Percentiles rank a stretch among this genome's conserved stretches.
These are phyloP conservation scores for Phortica variegata DNA, from an alignment of 1,140 invertebrate species.

Conservation along the genomic window DNA sequence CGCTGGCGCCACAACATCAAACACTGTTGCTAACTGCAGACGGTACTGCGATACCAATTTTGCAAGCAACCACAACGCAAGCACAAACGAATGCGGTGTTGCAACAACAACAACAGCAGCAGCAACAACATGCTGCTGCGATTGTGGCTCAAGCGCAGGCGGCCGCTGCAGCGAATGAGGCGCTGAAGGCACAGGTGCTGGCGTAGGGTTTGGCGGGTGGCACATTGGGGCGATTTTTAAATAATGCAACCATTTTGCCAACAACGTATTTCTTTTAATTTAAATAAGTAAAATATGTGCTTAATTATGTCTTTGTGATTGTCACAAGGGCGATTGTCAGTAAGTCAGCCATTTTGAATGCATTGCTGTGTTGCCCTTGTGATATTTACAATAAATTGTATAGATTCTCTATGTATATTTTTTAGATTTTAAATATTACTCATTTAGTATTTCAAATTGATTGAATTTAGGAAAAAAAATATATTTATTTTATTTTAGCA, in stretches of 20 bases:
- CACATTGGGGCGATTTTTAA: slow-evolving; percentile 57
- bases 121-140: slow-evolving; percentile 37
- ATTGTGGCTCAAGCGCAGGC: slow-evolving; percentile 44
- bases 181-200: slow-evolving; percentile 16
- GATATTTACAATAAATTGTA: no score
- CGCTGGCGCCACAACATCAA: slow-evolving; percentile 7
- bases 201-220: slow-evolving; percentile 55
- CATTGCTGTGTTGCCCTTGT: no score
- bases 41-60: slow-evolving; percentile 45
- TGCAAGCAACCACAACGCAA: slow-evolving; percentile 14
- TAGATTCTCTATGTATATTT: no score
- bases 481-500: no score
- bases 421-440: no score
- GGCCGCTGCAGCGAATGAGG: slow-evolving; percentile 27
- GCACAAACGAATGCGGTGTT: slow-evolving; percentile 9
- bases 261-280: slow-evolving; percentile 51
- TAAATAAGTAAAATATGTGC: background rate
- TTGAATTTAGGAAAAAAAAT: no score
- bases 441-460: no score
- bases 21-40: slow-evolving; percentile 43
- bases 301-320: no score
- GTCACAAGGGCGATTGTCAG: no score
- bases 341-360: no score
- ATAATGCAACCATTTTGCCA: slow-evolving; percentile 52
- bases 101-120: slow-evolving; percentile 31